Evolutionary conservation across 2,113 vertebrate species (phyloP).

Genomic region (Triplophysa rosa): DNA sequence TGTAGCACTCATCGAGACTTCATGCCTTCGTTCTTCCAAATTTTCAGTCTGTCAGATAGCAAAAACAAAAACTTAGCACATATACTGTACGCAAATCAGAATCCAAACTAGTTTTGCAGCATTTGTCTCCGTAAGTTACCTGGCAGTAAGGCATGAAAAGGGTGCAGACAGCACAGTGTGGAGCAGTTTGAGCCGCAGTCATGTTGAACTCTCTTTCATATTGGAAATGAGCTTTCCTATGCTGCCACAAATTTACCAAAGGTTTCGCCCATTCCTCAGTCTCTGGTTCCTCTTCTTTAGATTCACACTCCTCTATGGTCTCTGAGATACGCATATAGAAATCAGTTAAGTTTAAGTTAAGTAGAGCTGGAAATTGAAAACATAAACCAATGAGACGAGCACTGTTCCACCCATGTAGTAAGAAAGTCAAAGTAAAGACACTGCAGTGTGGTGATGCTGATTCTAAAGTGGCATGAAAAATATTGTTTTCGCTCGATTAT

Average conservation of each 20-base stretch:
- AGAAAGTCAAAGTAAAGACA: too few relatives aligned
- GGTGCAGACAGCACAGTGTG: conserved; percentile 91
- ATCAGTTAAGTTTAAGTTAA: background rate
- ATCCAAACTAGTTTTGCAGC: background rate
- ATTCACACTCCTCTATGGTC: conserved; percentile 71
- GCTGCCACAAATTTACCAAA: conserved; percentile 90
- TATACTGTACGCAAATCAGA: background rate
- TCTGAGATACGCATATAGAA: conserved; percentile 67
- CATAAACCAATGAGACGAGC: too few relatives aligned
- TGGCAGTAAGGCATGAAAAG: conserved; percentile 93
- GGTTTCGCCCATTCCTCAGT: conserved; percentile 89
- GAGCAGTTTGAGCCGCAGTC: conserved; percentile 77
- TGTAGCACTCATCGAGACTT: background rate
- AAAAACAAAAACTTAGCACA: background rate
- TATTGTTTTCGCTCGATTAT: too few relatives aligned
- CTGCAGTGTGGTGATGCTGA: too few relatives aligned
- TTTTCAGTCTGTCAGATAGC: conserved; percentile 74
- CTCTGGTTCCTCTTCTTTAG: conserved; percentile 82
- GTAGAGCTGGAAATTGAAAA: too few relatives aligned
- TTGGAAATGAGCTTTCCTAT: conserved; percentile 76
- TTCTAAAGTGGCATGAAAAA: too few relatives aligned
- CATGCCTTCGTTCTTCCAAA: conserved; percentile 65
- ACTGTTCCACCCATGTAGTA: too few relatives aligned
- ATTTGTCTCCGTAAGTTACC: conserved; percentile 69
- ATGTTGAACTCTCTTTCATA: conserved; percentile 91